Base-by-base conservation (phyloP, 2,113 vertebrate species). In the Platycercus adscitus region DNA sequence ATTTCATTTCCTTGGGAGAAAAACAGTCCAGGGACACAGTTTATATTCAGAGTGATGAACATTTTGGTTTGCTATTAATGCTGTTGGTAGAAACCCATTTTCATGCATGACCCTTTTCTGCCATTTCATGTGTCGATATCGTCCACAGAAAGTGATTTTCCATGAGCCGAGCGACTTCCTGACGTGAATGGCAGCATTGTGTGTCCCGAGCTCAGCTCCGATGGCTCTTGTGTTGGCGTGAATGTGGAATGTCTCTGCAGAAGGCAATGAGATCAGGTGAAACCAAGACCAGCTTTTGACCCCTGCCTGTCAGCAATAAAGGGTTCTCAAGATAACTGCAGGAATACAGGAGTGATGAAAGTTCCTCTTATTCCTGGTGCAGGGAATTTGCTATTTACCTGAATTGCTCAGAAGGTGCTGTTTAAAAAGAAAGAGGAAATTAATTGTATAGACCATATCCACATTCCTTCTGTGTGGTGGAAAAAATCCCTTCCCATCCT, bases 381-480 rank as follows among this genome's bases (percentile, higher is more conserved):
- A 9, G 55, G 44, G 91, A 53, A 53, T 53, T 13, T 43, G 83
- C 81, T 86, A 49, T 81, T 96, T 49, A 56, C 68, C 91, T 77
- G 46, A 37, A 33, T 29, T 11, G 71, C 91, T 95, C 61, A 53
- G 89, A 86, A 85, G 44, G 64, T 37, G 31, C 63, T 81, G 58
- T 28, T 73, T 65, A 81, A 64, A 35, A 33, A 94, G 78, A 94
- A 97, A 98, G 97, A 64, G 86, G 97, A 97, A 97, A 88, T 85
- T 68, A 26, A 43, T 64, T 88, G 92, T 86, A 91, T 63, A 55
- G 58, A 61, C 89, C 39, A 9, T 81, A 85, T 89, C 93, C 35
- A 69, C 80, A 89, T 88, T 71, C 84, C 70, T 81, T 35, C 76
- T 41, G 76, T n/a, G 9, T 12, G 29, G 72, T 93, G 80, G 81